A percentile compares a stretch with the other conserved stretches of the same genome.
These are phyloP conservation scores for Dorcus parallelipipedus DNA, from an alignment of 2,888 invertebrate genomes.

Conservation along the genomic window DNA sequence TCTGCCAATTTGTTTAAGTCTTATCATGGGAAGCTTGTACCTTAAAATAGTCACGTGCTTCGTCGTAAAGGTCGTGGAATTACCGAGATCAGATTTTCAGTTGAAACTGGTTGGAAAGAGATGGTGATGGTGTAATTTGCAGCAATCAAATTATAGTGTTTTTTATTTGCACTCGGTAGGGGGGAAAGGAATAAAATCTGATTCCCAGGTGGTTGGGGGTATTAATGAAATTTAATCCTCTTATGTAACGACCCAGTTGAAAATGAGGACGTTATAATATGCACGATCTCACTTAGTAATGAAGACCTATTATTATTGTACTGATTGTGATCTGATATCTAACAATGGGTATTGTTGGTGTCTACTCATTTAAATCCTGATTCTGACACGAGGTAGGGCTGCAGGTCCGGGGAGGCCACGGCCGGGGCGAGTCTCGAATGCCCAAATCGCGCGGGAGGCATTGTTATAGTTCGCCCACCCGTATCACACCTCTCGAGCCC, in stretches of 20 bases:
- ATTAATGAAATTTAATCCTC: neutral
- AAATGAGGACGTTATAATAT: constrained; percentile 7
- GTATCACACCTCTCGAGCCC: constrained; percentile 15
- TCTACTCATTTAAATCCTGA: constrained; percentile 20
- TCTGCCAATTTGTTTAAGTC: no score
- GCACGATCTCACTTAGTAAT: constrained; percentile 20
- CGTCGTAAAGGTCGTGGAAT: no score
- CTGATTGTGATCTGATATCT: constrained; percentile 24
- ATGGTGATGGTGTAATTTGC: no score
- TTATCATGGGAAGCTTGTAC: no score
- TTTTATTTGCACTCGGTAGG: no score
- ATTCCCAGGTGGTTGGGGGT: no score
- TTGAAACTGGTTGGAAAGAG: no score
- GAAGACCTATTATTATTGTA: constrained; percentile 23
- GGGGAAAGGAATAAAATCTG: no score
- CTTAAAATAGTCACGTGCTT: no score
- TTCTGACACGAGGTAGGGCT: constrained; percentile 21
- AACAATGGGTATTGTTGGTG: constrained; percentile 25
- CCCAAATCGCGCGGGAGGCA: constrained; percentile 23
- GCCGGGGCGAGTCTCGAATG: constrained; percentile 12
- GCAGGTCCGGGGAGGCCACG: constrained; percentile 7
- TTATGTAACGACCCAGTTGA: neutral
- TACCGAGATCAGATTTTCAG: no score
- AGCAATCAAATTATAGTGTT: no score
- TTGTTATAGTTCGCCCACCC: constrained; percentile 24